Conservation (phyloP, 92 coral and sea anemone species). For the Anthopleura xanthogrammica region DNA sequence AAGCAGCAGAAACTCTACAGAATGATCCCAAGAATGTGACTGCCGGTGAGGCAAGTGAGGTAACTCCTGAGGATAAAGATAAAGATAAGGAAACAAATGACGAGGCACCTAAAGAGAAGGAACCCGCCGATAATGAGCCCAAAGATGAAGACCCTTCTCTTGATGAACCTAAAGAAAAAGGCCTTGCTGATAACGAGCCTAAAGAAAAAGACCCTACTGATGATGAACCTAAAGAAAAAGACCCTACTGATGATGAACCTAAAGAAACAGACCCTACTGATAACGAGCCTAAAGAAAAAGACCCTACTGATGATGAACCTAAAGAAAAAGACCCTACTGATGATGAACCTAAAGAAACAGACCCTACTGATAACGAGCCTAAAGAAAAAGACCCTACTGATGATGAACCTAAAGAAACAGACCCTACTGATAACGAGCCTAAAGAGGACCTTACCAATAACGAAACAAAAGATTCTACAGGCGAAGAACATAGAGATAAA, state of each 20-base stretch:
- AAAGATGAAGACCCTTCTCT: not conserved
- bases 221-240: not conserved
- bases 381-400: not conserved
- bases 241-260: not conserved
- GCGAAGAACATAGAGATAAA: constrained; percentile 2
- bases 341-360: not conserved
- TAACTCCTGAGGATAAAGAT: not conserved
- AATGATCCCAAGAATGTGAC: not conserved
- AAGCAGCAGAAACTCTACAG: not conserved
- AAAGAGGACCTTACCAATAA: not conserved
- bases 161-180: not conserved
- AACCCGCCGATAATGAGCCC: not conserved
- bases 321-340: not conserved
- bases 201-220: not conserved
- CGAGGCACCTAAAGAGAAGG: constrained; percentile 1
- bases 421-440: not conserved
- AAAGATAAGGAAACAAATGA: not conserved
- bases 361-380: not conserved
- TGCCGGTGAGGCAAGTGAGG: not conserved
- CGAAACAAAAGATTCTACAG: not conserved
- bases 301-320: constrained; percentile 1
- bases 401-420: not conserved
- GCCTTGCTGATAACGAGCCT: not conserved
- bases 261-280: constrained; percentile 1
- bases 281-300: not conserved